Base-by-base conservation (phyloP, 2,113 vertebrate genomes). In the Bujurquina vittata region DNA sequence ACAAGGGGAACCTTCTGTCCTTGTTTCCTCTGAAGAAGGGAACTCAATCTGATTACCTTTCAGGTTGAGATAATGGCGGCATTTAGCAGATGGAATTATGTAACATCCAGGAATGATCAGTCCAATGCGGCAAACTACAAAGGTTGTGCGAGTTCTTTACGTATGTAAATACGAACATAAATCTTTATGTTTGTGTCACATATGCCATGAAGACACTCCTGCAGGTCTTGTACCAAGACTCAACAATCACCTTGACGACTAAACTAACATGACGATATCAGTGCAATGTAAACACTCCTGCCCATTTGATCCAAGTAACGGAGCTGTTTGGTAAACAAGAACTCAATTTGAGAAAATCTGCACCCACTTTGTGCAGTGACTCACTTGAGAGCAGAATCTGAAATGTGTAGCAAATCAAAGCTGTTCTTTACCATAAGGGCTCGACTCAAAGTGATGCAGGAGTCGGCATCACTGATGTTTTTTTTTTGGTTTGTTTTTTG, bases 11-110 rank as follows among this genome's bases (percentile, higher is more conserved):
- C 49, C 81, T 79, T 84, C 72, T 58, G 46, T 81, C 79, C 90
- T 89, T 92, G 79, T 89, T 91, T 81, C 85, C 75, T 84, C 67
- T 62, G 84, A 80, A 58, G 84, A 67, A 67, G 79, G 58, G 58
- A 85, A 89, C 58, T 87, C 54, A 46, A 55, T 85, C 69, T 86
- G 84, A 94, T 91, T 92, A 90, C 77, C 79, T 90, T 93, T 89
- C 81, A 80, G 83, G 60, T 78, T 87, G 69, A 92, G 65, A 84
- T 79, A 65, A 83, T 59, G 60, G 80, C 87, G 90, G 77, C 88
- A 83, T 91, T 90, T 85, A 77, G 59, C 75, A 86, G 79, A 91
- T 79, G 76, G 79, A 87, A 83, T 63, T 86, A 91, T 80, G 74
- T 83, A 65, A 83, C 80, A 80, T 87, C 62, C 29, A 60, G 49